Conservation (phyloP, 2,888 invertebrate species). For the Platycheirus albimanus region DNA sequence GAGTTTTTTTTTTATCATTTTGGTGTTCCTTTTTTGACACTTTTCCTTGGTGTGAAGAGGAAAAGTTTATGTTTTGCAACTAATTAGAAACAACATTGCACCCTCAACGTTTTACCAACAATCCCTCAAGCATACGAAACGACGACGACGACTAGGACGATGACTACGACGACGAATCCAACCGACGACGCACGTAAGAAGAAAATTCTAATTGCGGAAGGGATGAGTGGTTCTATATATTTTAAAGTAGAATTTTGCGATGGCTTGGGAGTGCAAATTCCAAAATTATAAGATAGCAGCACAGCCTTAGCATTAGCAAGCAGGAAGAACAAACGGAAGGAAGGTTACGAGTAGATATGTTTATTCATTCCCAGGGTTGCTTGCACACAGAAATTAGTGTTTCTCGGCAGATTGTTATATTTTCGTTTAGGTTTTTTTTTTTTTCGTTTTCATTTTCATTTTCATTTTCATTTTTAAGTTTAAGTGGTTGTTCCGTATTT, state of each 20-base stretch:
- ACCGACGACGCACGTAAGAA: not conserved
- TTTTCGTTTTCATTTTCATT: no score
- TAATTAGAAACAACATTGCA: conserved; percentile 62
- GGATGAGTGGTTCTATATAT: conserved; percentile 38
- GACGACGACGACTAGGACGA: not conserved
- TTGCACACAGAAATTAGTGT: conserved; percentile 46
- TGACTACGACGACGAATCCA: not conserved
- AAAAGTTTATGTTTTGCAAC: conserved; percentile 68
- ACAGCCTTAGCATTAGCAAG: conserved; percentile 14
- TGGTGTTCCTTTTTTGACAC: conserved; percentile 30
- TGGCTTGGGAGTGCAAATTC: conserved; percentile 47
- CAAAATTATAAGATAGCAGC: conserved; percentile 16
- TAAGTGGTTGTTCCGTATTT: conserved; percentile 12
- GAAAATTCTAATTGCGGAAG: conserved; percentile 63
- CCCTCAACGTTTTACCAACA: conserved; percentile 28
- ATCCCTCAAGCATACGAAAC: not conserved
- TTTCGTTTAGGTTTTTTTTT: no score
- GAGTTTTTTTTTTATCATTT: conserved; percentile 3
- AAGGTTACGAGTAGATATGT: conserved; percentile 35
- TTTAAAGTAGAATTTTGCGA: conserved; percentile 13
- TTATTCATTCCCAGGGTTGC: conserved; percentile 44
- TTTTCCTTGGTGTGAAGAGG: conserved; percentile 48
- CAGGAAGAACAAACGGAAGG: conserved; percentile 39
- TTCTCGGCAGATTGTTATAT: not conserved
- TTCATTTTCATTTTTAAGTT: conserved; percentile 5